Base-by-base conservation (phyloP, 2,888 invertebrate species). In the Apodemia duryi region DNA sequence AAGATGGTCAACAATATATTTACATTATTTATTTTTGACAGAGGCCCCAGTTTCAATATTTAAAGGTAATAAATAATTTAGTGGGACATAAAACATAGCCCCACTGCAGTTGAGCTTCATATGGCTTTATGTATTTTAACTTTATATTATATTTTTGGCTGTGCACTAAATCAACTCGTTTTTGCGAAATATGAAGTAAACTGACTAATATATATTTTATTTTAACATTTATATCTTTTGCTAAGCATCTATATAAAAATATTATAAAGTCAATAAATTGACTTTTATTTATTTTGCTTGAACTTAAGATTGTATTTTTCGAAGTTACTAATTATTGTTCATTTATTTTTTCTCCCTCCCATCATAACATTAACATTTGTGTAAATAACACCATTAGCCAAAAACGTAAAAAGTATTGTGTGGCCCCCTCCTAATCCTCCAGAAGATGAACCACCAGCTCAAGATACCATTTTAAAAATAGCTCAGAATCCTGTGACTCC, bases 401-500 rank as follows among this genome's bases (percentile, higher is more conserved):
- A 89, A 85, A 90, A 82, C 80, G 82, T 90, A 67, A 92, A 91
- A 87, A 92, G 88, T 79, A 82, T 92, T 77, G 90, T 91, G 80
- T 92, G 92, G 92, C 92, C 92, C 82, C 87, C 85, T 71, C 73
- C 74, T 63, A 89, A 87, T 76, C 85, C 85, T 66, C 81, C 85
- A 66, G 88, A 90, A 78, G 88, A 88, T 78, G 89, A 90, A 83
- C 80, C 69, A 54, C 66, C 67, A 57, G 66, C 49, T 49, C 64
- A 65, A 49, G 64, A 64, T 35, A 61, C 51, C 21, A 61, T 65
- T 61, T 51, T 61, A 38, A 61, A 65, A 51, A 61, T 41, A 32
- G 46, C 11, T 28, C 61, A 65, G 51, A 61, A 38, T 6, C 28
- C 46, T 38, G 10, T 38, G 29, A 61, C 38, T 65, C 11, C 49